Evolutionary conservation across 1,140 invertebrate species (phyloP).

Genomic region (Cheumatopsyche charites): DNA sequence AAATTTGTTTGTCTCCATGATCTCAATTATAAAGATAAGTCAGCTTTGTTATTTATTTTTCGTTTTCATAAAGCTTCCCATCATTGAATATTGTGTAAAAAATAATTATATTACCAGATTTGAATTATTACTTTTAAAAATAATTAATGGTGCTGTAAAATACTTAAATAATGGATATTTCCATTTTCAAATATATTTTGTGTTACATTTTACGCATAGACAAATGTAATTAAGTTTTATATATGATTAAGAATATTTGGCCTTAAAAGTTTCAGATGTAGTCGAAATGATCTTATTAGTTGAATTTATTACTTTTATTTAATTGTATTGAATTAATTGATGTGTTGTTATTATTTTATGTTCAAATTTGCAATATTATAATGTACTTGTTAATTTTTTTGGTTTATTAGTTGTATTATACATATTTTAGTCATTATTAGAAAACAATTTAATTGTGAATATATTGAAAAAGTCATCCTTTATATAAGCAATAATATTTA

Average conservation of each 20-base stretch:
- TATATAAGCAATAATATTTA: slow-evolving; percentile 27
- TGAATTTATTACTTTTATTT: slow-evolving; percentile 33
- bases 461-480: neutral
- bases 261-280: slow-evolving; percentile 22
- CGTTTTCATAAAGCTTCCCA: slow-evolving; percentile 1
- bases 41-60: slow-evolving; percentile 4
- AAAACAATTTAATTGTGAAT: slow-evolving; percentile 36
- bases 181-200: slow-evolving; percentile 29
- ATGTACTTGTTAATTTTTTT: slow-evolving; percentile 33
- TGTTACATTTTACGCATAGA: slow-evolving; percentile 24
- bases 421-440: slow-evolving; percentile 27
- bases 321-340: slow-evolving; percentile 2
- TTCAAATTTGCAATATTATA: slow-evolving; percentile 30
- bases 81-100: neutral
- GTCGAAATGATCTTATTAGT: slow-evolving; percentile 35
- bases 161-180: slow-evolving; percentile 5
- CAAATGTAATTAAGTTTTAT: slow-evolving; percentile 22
- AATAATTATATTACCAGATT: neutral
- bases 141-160: slow-evolving; percentile 39
- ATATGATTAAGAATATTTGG: slow-evolving; percentile 26
- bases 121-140: slow-evolving; percentile 28
- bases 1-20: slow-evolving; percentile 1
- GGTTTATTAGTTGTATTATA: slow-evolving; percentile 34
- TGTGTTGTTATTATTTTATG: slow-evolving; percentile 39
- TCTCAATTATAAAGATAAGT: slow-evolving; percentile 20